Evolutionary conservation across 2,113 vertebrate genomes (phyloP).

Genomic region (Bambusicola thoracicus): DNA sequence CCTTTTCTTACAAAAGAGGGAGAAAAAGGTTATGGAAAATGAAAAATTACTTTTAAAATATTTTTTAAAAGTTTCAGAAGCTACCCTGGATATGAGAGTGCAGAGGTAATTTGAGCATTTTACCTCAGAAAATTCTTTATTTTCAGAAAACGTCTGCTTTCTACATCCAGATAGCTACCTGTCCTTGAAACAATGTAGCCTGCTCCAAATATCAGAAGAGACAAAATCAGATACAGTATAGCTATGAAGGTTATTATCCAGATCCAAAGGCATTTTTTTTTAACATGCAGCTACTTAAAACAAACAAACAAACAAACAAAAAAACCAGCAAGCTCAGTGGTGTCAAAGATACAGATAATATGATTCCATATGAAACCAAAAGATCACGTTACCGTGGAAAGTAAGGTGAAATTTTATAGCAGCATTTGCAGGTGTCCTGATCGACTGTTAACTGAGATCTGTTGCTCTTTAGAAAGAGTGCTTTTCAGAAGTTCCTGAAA

Average conservation of each 20-base stretch:
- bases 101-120: not conserved
- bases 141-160: not conserved
- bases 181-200: not conserved
- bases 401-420: not conserved
- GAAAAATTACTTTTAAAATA: not conserved
- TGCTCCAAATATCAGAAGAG: too few relatives aligned
- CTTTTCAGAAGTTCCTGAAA: not conserved
- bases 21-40: not conserved
- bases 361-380: not conserved
- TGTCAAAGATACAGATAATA: not conserved
- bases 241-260: not conserved
- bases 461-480: not conserved
- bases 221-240: not conserved
- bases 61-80: not conserved
- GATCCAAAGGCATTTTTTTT: not conserved
- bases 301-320: not conserved
- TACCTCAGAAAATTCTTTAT: not conserved
- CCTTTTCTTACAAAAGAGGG: not conserved
- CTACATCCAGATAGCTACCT: not conserved
- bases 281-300: not conserved
- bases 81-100: not conserved
- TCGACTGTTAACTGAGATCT: not conserved
- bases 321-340: not conserved
- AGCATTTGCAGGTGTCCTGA: not conserved
- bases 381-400: not conserved